Conservation (phyloP, 1,140 invertebrate species). For the Drosophila watanabei region DNA sequence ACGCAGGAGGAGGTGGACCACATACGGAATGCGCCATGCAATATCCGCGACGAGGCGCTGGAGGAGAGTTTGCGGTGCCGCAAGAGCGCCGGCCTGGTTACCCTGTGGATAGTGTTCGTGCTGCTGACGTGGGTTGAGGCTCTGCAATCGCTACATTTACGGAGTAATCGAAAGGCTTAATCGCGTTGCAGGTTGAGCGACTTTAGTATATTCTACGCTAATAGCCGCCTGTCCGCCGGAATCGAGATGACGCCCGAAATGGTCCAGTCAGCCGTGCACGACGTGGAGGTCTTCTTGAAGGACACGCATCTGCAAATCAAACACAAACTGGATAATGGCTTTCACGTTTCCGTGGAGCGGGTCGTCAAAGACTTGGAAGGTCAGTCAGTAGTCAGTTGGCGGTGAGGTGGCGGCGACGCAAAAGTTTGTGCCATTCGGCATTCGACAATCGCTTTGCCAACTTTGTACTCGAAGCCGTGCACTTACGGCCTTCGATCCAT, state of each 20-base stretch:
- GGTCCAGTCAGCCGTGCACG: conserved; percentile 87
- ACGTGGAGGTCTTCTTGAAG: conserved; percentile 87
- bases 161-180: conserved; percentile 3
- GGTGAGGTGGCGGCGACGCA: not conserved
- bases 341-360: conserved; percentile 88
- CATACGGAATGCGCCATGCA: conserved; percentile 67
- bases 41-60: conserved; percentile 75
- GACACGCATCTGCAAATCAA: conserved; percentile 88
- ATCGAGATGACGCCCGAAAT: conserved; percentile 87
- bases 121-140: conserved; percentile 85
- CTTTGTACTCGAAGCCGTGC: conserved; percentile 56
- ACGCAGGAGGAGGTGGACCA: conserved; percentile 66
- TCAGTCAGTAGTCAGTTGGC: conserved; percentile 85
- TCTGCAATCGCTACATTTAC: not conserved
- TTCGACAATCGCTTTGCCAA: conserved; percentile 47
- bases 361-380: conserved; percentile 88
- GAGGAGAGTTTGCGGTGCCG: conserved; percentile 76
- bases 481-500: conserved; percentile 65
- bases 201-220: conserved; percentile 87
- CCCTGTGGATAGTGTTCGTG: conserved; percentile 85
- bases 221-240: conserved; percentile 87
- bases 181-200: conserved; percentile 73
- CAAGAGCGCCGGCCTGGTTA: conserved; percentile 74
- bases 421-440: conserved; percentile 34
- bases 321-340: conserved; percentile 87